Conservation (phyloP, 2,888 invertebrate species). For the Scaptomyza cyrtandrae region DNA sequence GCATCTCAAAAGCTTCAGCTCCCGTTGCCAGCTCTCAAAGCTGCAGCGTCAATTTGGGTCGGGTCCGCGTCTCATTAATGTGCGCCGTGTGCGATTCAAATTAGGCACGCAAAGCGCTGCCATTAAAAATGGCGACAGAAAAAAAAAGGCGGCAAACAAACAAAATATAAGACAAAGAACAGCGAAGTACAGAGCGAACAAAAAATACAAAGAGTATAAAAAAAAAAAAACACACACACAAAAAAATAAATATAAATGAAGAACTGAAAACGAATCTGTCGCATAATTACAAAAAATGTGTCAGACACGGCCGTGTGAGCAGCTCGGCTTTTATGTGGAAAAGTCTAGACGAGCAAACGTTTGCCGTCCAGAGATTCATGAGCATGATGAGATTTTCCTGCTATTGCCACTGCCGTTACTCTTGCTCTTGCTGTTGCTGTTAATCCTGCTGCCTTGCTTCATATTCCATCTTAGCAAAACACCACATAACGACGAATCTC, state of each 20-base stretch:
- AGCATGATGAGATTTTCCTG: slow-evolving; percentile 2
- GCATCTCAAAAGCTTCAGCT: not conserved
- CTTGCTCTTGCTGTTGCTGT: not conserved
- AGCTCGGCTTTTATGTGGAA: slow-evolving; percentile 67
- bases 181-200: not conserved
- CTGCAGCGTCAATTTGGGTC: slow-evolving; percentile 20
- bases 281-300: slow-evolving; percentile 74
- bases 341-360: slow-evolving; percentile 53
- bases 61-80: slow-evolving; percentile 60
- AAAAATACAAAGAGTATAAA: not conserved
- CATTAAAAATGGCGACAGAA: slow-evolving; percentile 65
- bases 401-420: not conserved
- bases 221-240: not conserved
- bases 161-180: slow-evolving; percentile 17
- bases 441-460: not conserved
- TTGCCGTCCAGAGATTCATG: slow-evolving; percentile 23
- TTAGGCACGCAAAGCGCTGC: slow-evolving; percentile 73
- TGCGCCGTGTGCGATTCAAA: slow-evolving; percentile 73
- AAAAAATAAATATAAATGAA: no score
- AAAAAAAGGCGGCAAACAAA: slow-evolving; percentile 37
- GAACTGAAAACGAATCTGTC: slow-evolving; percentile 65
- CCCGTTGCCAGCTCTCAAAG: not conserved
- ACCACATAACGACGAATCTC: not conserved
- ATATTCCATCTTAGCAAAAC: not conserved
- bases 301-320: slow-evolving; percentile 62